Conservation (phyloP, 2,888 invertebrate genomes). For the Penaeus monodon region DNA sequence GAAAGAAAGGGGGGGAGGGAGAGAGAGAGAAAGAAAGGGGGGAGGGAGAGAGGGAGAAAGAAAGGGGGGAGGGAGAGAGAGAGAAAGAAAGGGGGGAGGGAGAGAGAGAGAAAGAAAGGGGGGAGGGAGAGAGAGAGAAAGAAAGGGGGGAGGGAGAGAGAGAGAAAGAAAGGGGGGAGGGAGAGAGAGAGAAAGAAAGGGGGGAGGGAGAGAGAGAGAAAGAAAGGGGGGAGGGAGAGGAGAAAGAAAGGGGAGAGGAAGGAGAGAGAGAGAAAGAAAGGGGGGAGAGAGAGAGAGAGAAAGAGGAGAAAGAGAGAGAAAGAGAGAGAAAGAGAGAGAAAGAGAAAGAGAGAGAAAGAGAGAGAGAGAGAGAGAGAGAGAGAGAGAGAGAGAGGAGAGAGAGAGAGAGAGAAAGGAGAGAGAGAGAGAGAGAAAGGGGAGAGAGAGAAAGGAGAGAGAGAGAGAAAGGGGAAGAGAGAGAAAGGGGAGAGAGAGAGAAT, state of each 20-base stretch:
- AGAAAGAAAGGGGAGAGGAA: not conserved
- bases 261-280: not conserved
- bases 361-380: not conserved
- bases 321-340: not conserved
- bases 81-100: not conserved
- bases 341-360: not conserved
- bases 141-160: no score
- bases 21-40: not conserved
- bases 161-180: not conserved
- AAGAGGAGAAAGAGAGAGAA: not conserved
- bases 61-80: no score
- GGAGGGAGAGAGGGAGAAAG: no score
- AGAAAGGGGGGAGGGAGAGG: not conserved
- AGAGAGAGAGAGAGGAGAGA: no score
- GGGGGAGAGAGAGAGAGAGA: not conserved
- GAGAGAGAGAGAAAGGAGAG: no score
- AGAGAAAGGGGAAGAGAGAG: not conserved
- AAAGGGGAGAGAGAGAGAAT: not conserved
- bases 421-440: no score
- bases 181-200: not conserved
- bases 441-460: no score
- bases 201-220: no score
- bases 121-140: not conserved
- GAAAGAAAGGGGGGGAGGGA: no score
- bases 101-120: no score